phyloP scores from a whole-genome alignment of 1,140 invertebrate genomes.

The Macrosteles quadrilineatus region DNA sequence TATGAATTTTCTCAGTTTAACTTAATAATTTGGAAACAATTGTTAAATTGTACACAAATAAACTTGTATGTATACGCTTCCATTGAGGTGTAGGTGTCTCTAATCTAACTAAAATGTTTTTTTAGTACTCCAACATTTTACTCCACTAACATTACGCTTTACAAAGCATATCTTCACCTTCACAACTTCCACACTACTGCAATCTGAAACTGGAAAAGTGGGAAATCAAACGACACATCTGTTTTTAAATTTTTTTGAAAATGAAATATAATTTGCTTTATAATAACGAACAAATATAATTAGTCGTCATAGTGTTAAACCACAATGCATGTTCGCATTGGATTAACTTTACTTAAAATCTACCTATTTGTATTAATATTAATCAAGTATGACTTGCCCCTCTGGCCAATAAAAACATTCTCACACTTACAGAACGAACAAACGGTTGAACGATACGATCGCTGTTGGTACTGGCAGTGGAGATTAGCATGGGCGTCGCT shows the following conservation, averaged over 20 bases:
- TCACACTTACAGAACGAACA: constrained; percentile 25
- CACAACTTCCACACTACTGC: too few species aligned
- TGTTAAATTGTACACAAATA: too few species aligned
- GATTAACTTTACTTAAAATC: constrained; percentile 25
- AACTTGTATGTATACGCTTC: too few species aligned
- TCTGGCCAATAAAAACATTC: constrained; percentile 20
- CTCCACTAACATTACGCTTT: too few species aligned
- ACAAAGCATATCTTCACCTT: too few species aligned
- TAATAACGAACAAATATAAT: constrained; percentile 27
- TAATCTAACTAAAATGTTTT: too few species aligned
- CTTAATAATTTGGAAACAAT: too few species aligned
- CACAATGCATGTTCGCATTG: constrained; percentile 19
- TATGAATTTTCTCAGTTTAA: too few species aligned
- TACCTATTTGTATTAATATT: constrained; percentile 25
- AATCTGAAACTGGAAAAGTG: too few species aligned
- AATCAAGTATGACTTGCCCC: constrained; percentile 23
- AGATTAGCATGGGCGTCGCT: constrained; percentile 18
- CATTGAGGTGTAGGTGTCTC: too few species aligned
- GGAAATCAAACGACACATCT: background rate
- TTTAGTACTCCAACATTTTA: too few species aligned
- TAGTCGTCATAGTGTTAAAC: constrained; percentile 24
- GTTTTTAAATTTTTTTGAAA: constrained; percentile 13
- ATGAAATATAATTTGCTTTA: constrained; percentile 27
- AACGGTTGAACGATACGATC: constrained; percentile 14
- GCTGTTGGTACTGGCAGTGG: constrained; percentile 13